phyloP scores from a whole-genome alignment of 2,113 vertebrate genomes.

The Lagopus leucura region DNA sequence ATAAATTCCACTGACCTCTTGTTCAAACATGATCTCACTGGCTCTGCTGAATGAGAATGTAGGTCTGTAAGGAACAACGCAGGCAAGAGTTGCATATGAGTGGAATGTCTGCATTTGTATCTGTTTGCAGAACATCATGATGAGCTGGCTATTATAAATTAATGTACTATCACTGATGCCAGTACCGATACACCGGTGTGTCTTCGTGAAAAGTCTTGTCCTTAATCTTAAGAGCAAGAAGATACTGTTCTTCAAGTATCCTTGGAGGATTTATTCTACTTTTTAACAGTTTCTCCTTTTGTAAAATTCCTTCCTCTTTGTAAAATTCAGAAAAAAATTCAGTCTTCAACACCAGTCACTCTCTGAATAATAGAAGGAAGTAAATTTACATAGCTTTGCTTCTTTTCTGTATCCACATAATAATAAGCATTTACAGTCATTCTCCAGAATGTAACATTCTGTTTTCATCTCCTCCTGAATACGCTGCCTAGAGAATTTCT shows the following conservation, averaged over 20 bases:
- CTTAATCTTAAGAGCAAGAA: background rate
- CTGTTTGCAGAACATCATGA: background rate
- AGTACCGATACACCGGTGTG: background rate
- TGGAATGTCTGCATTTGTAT: background rate
- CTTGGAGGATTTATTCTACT: background rate
- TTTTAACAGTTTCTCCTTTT: background rate
- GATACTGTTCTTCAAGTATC: background rate
- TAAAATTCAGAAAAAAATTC: background rate
- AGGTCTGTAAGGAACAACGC: background rate
- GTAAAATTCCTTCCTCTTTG: background rate
- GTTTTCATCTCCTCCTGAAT: background rate
- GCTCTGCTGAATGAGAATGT: slow-evolving; percentile 12
- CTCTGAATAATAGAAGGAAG: background rate
- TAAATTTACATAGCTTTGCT: background rate
- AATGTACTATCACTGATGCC: background rate
- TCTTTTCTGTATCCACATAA: background rate
- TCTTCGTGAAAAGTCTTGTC: background rate
- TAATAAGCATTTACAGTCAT: background rate
- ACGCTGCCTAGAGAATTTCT: background rate
- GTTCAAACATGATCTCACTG: slow-evolving; percentile 35
- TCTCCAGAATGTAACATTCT: background rate
- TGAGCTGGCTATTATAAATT: background rate
- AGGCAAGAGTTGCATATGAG: background rate
- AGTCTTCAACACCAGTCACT: background rate
- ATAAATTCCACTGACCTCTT: slow-evolving; percentile 44